Conservation (phyloP, 35 echinoderm and acorn worm genomes). For the Apostichopus californicus region DNA sequence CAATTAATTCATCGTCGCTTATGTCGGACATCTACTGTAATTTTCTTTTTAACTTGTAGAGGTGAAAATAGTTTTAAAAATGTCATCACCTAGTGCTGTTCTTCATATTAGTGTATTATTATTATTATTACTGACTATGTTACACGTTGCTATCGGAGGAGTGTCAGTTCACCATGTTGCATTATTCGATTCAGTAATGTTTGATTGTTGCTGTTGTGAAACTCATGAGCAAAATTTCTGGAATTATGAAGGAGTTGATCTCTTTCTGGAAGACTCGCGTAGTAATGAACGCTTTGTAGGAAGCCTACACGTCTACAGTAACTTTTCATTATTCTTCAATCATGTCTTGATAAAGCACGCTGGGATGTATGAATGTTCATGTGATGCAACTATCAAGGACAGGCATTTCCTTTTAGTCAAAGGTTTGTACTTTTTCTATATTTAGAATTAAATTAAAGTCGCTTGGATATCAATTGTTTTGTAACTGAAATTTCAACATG, state of each 20-base stretch:
- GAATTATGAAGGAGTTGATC: not conserved
- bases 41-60: no score
- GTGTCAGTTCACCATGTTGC: not conserved
- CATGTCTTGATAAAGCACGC: not conserved
- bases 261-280: not conserved
- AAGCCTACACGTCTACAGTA: not conserved
- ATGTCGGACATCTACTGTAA: no score
- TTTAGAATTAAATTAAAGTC: not conserved
- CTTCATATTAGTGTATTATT: not conserved
- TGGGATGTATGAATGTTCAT: constrained; percentile 3
- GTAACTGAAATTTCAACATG: not conserved
- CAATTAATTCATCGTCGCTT: no score
- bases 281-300: not conserved
- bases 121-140: not conserved
- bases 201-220: not conserved
- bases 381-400: not conserved
- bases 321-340: not conserved
- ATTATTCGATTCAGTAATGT: not conserved
- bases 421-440: not conserved
- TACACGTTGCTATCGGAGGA: not conserved
- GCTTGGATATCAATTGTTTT: not conserved
- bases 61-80: not conserved
- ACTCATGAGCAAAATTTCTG: not conserved
- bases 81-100: not conserved
- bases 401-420: not conserved